Conservation (phyloP, 2,888 invertebrate species). For the Agrotis puta region DNA sequence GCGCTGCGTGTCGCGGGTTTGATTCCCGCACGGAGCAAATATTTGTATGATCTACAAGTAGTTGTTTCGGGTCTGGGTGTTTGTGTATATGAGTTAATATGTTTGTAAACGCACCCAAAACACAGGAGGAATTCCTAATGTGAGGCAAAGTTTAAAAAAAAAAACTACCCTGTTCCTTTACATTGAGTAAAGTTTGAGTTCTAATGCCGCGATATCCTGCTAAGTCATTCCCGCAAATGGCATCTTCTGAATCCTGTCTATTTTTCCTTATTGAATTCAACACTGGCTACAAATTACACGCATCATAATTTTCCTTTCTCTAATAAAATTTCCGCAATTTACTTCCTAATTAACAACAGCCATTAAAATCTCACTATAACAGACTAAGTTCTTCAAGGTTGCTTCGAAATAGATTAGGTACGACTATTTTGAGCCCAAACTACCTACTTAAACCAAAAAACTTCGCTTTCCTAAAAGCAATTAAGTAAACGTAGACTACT, state of each 20-base stretch:
- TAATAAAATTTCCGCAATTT: constrained; percentile 6
- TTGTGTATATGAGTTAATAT: too few relatives aligned
- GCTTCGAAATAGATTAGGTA: constrained; percentile 14
- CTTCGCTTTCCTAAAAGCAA: constrained; percentile 51
- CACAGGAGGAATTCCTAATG: too few relatives aligned
- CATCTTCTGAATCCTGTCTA: not conserved
- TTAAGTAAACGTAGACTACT: constrained; percentile 64
- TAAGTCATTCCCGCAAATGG: too few relatives aligned
- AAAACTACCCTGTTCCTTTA: too few relatives aligned
- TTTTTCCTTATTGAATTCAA: constrained; percentile 2
- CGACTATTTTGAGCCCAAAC: constrained; percentile 4
- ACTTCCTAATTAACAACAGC: constrained; percentile 20
- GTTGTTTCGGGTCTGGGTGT: too few relatives aligned
- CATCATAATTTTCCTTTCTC: constrained; percentile 11
- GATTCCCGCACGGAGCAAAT: too few relatives aligned
- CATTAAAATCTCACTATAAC: constrained; percentile 28
- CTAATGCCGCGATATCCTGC: too few relatives aligned
- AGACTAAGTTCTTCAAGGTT: constrained; percentile 36
- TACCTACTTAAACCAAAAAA: constrained; percentile 33
- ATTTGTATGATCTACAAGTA: too few relatives aligned
- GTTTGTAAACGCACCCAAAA: too few relatives aligned
- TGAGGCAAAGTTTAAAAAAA: too few relatives aligned
- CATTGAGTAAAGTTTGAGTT: too few relatives aligned
- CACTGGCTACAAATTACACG: not conserved
- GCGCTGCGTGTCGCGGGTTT: too few relatives aligned